Evolutionary conservation across 2,113 vertebrate genomes (phyloP), one percentile per base, ranked within the genome.

Genomic region (Lamprologus lemairii): DNA sequence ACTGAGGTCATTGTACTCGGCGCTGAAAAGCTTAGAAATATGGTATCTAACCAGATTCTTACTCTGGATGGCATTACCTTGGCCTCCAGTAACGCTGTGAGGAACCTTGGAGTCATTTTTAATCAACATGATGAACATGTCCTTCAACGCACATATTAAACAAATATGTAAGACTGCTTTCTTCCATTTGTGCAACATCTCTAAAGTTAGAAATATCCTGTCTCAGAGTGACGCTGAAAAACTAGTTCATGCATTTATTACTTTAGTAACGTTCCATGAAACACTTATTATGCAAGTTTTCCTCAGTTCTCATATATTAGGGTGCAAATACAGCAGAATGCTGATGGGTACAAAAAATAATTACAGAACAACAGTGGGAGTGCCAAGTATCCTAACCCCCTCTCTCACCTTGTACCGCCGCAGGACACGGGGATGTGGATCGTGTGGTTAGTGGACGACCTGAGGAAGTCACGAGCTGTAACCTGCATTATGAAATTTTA

Each of bases 91-190:
- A 28, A 28, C 28, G 5, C 55, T 60, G 53, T 23, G 8, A 60
- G 5, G 5, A 31, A 17, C 5, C 26, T 60, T 16, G 57, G 57
- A 60, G 14, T 60, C 57, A 17, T 60, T 0, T 1, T 60, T 60
- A 14, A 60, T 26, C 57, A 60, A n/a, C n/a, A n/a, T n/a, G n/a
- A n/a, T n/a, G 57, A 26, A 60, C 0, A 13, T 13, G 21, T 13
- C 53, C 21, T 55, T 55, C 21, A 13, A 23, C 0, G 2, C 53
- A 26, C 11, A 26, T 26, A 55, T 26, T 55, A 55, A 26, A 57
- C 12, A 57, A 5, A 57, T 57, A 26, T 14, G 23, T 57, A 5
- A 8, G 54, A 26, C 54, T 57, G 7, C 7, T 0, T 26, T 8
- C 4, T 57, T 57, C 23, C 55, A 28, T 57, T 5, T 28, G 23